A percentile compares a stretch with the other conserved stretches of the same genome.
These are phyloP conservation scores for Lerista edwardsae DNA, from an alignment of 2,797 vertebrate species.

Conservation along the genomic window DNA sequence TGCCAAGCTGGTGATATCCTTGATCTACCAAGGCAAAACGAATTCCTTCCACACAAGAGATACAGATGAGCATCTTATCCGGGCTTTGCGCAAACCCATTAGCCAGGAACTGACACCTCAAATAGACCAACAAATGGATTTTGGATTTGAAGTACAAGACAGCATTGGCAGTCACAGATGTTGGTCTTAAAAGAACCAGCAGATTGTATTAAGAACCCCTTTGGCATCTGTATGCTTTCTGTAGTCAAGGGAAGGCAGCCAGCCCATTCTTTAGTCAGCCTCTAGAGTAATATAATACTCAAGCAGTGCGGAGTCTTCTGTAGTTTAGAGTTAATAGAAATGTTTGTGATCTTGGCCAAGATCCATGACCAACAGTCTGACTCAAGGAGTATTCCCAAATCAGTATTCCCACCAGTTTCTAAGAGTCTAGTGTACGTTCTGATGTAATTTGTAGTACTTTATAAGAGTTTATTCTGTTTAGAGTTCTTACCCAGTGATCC, in stretches of 20 bases:
- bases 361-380: conserved; percentile 1
- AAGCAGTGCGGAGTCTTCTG: background rate
- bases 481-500: background rate
- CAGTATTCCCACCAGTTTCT: conserved; percentile 9
- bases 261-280: conserved; percentile 18
- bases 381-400: conserved; percentile 28
- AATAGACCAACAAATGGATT: background rate
- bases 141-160: conserved; percentile 23
- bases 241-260: background rate
- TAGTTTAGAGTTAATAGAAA: conserved; percentile 20
- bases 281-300: background rate
- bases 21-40: background rate
- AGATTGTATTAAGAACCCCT: conserved; percentile 1
- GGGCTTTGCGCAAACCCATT: background rate
- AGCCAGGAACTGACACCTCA: background rate
- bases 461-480: conserved; percentile 19
- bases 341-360: conserved; percentile 28
- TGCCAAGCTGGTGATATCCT: background rate
- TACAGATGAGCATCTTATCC: conserved; percentile 14
- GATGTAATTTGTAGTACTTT: background rate
- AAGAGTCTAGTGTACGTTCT: background rate
- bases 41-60: background rate
- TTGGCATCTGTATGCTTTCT: background rate
- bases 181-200: conserved; percentile 26
- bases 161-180: conserved; percentile 14